These are phyloP conservation scores for Distichodus sexfasciatus DNA, from an alignment of 2,797 vertebrate genomes.

Conservation along the genomic window DNA sequence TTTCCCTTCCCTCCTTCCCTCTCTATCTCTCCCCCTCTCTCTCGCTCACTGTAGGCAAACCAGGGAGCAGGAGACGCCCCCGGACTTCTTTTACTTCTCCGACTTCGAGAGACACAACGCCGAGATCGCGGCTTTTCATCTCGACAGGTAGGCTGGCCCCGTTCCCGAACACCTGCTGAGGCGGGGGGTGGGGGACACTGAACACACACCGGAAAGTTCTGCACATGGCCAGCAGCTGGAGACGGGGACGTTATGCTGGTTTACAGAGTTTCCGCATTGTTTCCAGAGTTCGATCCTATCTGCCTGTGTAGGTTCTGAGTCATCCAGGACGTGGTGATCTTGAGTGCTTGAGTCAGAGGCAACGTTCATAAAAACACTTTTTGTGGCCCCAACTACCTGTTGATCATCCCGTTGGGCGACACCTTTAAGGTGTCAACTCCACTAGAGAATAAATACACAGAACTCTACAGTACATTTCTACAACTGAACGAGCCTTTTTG, in stretches of 20 bases:
- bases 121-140: constrained; percentile 94
- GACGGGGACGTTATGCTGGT: not conserved
- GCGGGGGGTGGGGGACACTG: not conserved
- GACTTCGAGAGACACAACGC: constrained; percentile 96
- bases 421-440: too few relatives aligned
- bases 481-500: too few relatives aligned
- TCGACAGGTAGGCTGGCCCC: constrained; percentile 85
- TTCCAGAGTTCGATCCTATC: too few relatives aligned
- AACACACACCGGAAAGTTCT: not conserved
- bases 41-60: constrained; percentile 77
- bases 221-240: not conserved
- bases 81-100: constrained; percentile 98
- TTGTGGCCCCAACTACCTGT: too few relatives aligned
- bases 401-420: too few relatives aligned
- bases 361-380: too few relatives aligned
- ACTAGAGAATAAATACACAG: too few relatives aligned
- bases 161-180: constrained; percentile 26
- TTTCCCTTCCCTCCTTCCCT: constrained; percentile 9
- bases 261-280: not conserved
- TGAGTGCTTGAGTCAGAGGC: too few relatives aligned
- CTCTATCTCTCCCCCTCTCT: not conserved
- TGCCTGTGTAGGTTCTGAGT: too few relatives aligned
- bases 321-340: too few relatives aligned
- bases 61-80: constrained; percentile 92
- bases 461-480: too few relatives aligned